phyloP scores from a whole-genome alignment of 92 coral and sea anemone species.

The Epizoanthus illoricatus region DNA sequence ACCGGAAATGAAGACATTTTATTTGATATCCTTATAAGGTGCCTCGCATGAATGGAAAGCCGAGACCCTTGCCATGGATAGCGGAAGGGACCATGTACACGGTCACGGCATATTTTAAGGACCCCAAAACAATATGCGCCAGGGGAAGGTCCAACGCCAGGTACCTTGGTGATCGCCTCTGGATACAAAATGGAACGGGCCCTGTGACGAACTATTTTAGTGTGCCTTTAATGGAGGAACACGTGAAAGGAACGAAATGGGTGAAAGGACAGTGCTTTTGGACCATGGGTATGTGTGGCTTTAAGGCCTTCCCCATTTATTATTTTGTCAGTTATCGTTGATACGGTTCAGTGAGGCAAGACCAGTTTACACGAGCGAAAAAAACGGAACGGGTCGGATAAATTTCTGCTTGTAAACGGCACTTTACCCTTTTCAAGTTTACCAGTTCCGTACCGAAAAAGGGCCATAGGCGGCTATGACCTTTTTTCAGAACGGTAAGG shows the following conservation, averaged over 20 bases:
- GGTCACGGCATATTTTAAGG: slow-evolving; percentile 83
- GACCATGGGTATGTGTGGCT: slow-evolving; percentile 78
- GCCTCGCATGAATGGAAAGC: slow-evolving; percentile 38
- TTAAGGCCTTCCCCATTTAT: too few species aligned
- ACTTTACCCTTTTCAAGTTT: too few species aligned
- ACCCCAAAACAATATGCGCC: slow-evolving; percentile 71
- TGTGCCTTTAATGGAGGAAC: slow-evolving; percentile 66
- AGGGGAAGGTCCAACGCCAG: slow-evolving; percentile 37
- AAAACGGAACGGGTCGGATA: too few species aligned
- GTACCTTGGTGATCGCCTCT: slow-evolving; percentile 71
- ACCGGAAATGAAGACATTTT: neutral
- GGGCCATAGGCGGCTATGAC: too few species aligned
- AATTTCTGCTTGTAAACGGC: too few species aligned
- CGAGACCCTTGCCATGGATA: slow-evolving; percentile 63
- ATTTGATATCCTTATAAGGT: slow-evolving; percentile 40
- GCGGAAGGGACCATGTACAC: slow-evolving; percentile 67
- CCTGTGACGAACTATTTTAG: slow-evolving; percentile 53
- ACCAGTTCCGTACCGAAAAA: too few species aligned
- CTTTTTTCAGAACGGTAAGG: too few species aligned
- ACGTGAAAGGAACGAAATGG: slow-evolving; percentile 67
- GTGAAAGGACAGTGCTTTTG: slow-evolving; percentile 82
- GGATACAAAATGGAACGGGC: slow-evolving; percentile 67
- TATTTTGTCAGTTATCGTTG: too few species aligned
- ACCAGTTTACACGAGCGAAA: too few species aligned
- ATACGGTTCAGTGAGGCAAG: too few species aligned